phyloP scores from a whole-genome alignment of 2,113 vertebrate genomes.

The Pholis gunnellus region DNA sequence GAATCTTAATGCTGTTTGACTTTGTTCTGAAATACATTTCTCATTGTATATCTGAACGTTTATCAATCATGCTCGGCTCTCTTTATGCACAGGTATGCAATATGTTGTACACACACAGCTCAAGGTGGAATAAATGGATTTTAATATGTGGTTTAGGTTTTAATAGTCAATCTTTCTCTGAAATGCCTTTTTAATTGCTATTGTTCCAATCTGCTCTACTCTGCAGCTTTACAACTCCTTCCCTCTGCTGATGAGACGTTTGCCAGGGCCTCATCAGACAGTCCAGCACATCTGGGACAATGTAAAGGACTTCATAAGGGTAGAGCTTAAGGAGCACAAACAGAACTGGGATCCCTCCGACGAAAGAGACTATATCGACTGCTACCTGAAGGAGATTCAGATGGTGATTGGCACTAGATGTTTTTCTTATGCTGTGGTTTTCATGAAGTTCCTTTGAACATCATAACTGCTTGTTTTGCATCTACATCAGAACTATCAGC shows the following conservation, averaged over 20 bases:
- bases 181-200: background rate
- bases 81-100: background rate
- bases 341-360: constrained; percentile 78
- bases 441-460: background rate
- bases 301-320: constrained; percentile 64
- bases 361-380: constrained; percentile 84
- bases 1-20: background rate
- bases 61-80: background rate
- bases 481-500: background rate
- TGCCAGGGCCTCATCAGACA: constrained; percentile 85
- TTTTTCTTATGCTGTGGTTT: background rate
- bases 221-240: constrained; percentile 79
- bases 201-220: background rate
- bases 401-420: constrained; percentile 68
- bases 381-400: constrained; percentile 84
- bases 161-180: background rate
- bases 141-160: background rate
- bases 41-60: background rate
- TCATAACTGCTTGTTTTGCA: background rate
- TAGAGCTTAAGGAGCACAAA: constrained; percentile 77
- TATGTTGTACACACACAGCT: background rate
- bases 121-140: background rate
- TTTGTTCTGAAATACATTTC: background rate
- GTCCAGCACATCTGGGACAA: constrained; percentile 31
- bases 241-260: constrained; percentile 72